phyloP scores from a whole-genome alignment of 2,113 vertebrate genomes.

The Rhynchomys soricoides region DNA sequence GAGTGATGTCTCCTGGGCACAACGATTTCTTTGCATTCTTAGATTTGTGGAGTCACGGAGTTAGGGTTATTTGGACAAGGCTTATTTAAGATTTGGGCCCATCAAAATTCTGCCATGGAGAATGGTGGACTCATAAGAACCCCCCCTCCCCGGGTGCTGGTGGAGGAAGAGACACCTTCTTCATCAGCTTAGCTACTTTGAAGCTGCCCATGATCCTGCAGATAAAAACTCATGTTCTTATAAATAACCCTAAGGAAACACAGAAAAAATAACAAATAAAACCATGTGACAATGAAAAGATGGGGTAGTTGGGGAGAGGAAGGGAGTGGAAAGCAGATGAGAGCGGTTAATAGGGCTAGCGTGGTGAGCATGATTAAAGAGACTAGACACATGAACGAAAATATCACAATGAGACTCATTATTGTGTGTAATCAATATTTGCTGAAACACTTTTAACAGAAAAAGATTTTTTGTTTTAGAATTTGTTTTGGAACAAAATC shows the following conservation, averaged over 20 bases:
- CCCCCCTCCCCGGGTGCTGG: neutral
- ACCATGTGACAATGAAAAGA: neutral
- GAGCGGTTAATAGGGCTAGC: neutral
- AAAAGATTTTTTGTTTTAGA: neutral
- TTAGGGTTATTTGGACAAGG: neutral
- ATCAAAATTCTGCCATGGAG: neutral
- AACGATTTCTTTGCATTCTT: neutral
- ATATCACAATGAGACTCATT: neutral
- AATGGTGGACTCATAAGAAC: neutral
- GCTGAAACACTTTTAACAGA: neutral
- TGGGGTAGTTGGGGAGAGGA: neutral
- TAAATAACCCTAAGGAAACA: neutral
- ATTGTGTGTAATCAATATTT: neutral
- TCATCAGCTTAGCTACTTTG: neutral
- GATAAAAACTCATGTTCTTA: neutral
- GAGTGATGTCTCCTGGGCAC: neutral
- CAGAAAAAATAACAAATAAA: neutral
- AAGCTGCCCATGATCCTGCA: neutral
- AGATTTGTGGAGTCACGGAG: no score
- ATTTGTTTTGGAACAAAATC: neutral
- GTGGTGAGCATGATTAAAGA: neutral
- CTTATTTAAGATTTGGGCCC: neutral
- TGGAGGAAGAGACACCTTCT: neutral
- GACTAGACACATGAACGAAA: neutral
- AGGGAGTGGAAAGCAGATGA: neutral